Evolutionary conservation across 2,113 vertebrate genomes (phyloP).

Genomic region (Chloropsis hardwickii): DNA sequence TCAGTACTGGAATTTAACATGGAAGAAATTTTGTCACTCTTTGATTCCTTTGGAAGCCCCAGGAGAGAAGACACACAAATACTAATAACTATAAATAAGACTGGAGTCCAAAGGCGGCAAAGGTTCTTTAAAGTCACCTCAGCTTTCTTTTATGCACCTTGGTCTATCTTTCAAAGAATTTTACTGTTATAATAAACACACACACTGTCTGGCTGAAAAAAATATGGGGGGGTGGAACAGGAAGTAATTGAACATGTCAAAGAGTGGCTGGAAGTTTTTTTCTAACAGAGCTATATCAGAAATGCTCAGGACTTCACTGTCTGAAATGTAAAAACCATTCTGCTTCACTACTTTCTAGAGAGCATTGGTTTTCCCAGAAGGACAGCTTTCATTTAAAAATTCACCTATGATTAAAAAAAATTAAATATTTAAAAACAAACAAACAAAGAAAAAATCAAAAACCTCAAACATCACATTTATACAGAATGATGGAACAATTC

Average conservation of each 20-base stretch:
- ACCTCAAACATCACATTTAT: neutral
- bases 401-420: neutral
- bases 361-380: neutral
- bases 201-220: neutral
- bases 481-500: neutral
- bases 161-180: neutral
- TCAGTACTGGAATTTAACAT: neutral
- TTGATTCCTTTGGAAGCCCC: neutral
- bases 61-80: neutral
- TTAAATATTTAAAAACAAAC: neutral
- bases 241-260: neutral
- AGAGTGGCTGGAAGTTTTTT: fast-evolving
- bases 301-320: neutral
- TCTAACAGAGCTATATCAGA: constrained; percentile 2
- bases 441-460: neutral
- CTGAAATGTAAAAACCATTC: neutral
- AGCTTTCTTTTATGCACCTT: neutral
- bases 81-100: neutral
- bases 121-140: neutral
- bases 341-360: neutral
- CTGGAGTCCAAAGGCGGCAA: neutral
- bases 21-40: neutral
- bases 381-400: neutral
- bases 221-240: neutral
- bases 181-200: constrained; percentile 13